These are phyloP conservation scores for Zaprionus ornatus DNA, from an alignment of 1,140 invertebrate species.

Conservation along the genomic window DNA sequence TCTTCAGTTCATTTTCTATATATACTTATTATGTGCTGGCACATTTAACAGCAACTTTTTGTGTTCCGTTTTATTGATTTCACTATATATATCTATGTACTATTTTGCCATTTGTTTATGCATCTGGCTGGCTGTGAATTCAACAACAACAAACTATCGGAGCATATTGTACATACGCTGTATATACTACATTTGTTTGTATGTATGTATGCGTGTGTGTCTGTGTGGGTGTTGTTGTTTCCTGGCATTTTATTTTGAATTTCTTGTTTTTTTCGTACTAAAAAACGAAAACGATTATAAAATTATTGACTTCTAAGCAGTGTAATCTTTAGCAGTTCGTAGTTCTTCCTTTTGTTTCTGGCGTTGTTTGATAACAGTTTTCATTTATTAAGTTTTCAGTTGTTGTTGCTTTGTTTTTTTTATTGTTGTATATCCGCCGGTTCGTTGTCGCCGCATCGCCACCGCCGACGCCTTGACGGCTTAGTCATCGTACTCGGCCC, in stretches of 20 bases:
- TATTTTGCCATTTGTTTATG: slow-evolving; percentile 33
- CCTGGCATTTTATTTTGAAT: slow-evolving; percentile 10
- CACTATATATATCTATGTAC: slow-evolving; percentile 8
- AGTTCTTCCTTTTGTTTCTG: slow-evolving; percentile 11
- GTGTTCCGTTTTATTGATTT: slow-evolving; percentile 35
- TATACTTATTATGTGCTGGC: slow-evolving; percentile 15
- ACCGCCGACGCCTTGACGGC: slow-evolving; percentile 13
- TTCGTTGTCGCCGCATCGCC: slow-evolving; percentile 5
- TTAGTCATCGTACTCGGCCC: slow-evolving; percentile 38
- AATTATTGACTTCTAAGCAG: slow-evolving; percentile 20
- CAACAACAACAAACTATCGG: slow-evolving; percentile 14
- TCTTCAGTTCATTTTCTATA: slow-evolving; percentile 34
- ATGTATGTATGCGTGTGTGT: slow-evolving; percentile 25
- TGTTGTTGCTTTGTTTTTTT: slow-evolving; percentile 18
- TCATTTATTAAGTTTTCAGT: slow-evolving; percentile 2
- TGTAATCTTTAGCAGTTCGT: slow-evolving; percentile 16
- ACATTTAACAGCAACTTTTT: slow-evolving; percentile 36
- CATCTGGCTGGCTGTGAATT: slow-evolving; percentile 26
- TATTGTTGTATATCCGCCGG: slow-evolving; percentile 22
- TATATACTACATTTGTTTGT: background rate
- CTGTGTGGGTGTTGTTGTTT: slow-evolving; percentile 27
- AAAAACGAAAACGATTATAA: slow-evolving; percentile 4
- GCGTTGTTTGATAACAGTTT: slow-evolving; percentile 9
- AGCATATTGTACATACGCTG: slow-evolving; percentile 40
- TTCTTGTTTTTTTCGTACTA: background rate